A percentile compares a stretch with the other conserved stretches of the same genome.
Evolutionary conservation across 2,888 invertebrate species (phyloP).

Genomic region (Muscina levida): DNA sequence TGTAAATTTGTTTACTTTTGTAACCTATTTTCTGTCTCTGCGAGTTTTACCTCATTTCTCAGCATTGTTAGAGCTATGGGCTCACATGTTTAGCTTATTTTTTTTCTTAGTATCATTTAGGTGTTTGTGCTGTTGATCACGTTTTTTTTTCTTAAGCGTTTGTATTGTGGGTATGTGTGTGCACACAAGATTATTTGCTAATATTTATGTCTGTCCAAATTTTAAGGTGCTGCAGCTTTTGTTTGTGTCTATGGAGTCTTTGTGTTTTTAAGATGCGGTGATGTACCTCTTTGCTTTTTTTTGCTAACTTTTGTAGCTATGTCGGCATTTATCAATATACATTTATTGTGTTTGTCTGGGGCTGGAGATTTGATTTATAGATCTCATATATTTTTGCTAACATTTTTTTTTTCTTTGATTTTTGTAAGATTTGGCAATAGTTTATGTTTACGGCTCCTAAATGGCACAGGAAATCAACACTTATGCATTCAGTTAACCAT

Average conservation of each 20-base stretch:
- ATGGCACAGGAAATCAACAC: too few relatives aligned
- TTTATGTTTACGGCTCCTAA: too few relatives aligned
- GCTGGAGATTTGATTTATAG: slow-evolving; percentile 12
- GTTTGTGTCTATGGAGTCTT: slow-evolving; percentile 15
- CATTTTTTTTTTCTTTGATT: not conserved
- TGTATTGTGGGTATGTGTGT: too few relatives aligned
- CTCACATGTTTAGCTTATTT: not conserved
- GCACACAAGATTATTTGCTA: too few relatives aligned
- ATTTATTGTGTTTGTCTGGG: slow-evolving; percentile 28
- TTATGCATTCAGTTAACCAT: too few relatives aligned
- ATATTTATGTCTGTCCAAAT: too few relatives aligned
- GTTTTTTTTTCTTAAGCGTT: too few relatives aligned
- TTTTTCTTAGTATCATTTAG: not conserved
- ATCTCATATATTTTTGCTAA: not conserved
- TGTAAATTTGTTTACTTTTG: slow-evolving; percentile 31
- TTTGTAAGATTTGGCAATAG: not conserved
- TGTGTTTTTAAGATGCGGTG: slow-evolving; percentile 4
- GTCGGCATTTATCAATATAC: slow-evolving; percentile 56
- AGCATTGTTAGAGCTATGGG: not conserved
- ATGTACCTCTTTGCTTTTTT: slow-evolving; percentile 2
- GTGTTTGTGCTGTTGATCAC: not conserved
- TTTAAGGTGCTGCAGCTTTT: not conserved
- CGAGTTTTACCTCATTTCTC: slow-evolving; percentile 13
- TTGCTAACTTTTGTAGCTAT: slow-evolving; percentile 45
- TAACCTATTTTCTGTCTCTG: slow-evolving; percentile 20